A percentile compares a stretch with the other conserved stretches of the same genome.
These are phyloP conservation scores for Syngnathus scovelli DNA, from an alignment of 2,113 vertebrate genomes.

Conservation along the genomic window DNA sequence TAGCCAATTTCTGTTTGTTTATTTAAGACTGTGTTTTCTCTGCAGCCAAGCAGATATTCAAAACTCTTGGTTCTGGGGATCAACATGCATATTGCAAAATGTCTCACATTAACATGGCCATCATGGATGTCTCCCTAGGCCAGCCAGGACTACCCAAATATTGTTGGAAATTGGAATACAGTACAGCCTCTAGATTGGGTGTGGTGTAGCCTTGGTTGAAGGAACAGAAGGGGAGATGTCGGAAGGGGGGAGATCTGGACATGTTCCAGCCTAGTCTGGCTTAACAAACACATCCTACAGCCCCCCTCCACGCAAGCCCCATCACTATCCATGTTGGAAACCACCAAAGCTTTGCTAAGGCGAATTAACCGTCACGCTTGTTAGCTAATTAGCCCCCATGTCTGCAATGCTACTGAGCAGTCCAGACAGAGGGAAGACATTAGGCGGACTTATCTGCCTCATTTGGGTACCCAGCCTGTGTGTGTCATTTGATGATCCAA, in stretches of 20 bases:
- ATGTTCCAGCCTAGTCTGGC: conserved; percentile 52
- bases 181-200: conserved; percentile 38
- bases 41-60: conserved; percentile 68
- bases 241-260: conserved; percentile 46
- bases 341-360: conserved; percentile 69
- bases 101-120: conserved; percentile 61
- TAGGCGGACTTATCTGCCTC: conserved; percentile 70
- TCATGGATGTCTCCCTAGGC: conserved; percentile 48
- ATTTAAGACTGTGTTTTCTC: conserved; percentile 65
- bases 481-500: conserved; percentile 36
- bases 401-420: conserved; percentile 68
- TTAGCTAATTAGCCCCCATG: conserved; percentile 77
- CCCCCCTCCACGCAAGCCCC: conserved; percentile 36
- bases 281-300: conserved; percentile 33
- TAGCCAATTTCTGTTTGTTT: conserved; percentile 59
- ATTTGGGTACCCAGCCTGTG: conserved; percentile 52
- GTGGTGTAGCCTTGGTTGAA: conserved; percentile 33
- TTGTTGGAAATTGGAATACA: conserved; percentile 27
- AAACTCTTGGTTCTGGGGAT: conserved; percentile 58
- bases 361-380: conserved; percentile 74
- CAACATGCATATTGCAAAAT: conserved; percentile 50
- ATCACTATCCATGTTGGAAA: conserved; percentile 61
- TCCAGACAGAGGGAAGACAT: conserved; percentile 75
- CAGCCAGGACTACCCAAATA: conserved; percentile 52
- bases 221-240: conserved; percentile 7